Evolutionary conservation across 2,888 invertebrate genomes (phyloP).

Genomic region (Orchesella flavescens): DNA sequence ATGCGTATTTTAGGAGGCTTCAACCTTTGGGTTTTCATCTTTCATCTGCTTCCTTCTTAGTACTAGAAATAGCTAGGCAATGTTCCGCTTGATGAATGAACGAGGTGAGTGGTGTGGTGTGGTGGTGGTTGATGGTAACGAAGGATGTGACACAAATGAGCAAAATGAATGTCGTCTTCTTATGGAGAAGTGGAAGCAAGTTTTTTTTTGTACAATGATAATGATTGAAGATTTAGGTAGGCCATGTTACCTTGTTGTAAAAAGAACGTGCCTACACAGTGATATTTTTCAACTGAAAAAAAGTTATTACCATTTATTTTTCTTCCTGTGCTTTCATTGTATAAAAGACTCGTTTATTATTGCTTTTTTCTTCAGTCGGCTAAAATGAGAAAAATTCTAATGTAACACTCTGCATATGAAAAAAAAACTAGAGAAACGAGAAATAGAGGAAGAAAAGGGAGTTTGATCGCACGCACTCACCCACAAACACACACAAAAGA

Average conservation of each 20-base stretch:
- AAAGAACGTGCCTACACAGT: conserved; percentile 55
- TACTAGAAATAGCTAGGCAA: background rate
- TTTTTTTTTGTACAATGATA: conserved; percentile 15
- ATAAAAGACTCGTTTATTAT: conserved; percentile 61
- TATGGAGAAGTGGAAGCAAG: conserved; percentile 19
- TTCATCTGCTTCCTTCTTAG: background rate
- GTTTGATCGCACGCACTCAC: conserved; percentile 51
- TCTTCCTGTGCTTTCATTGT: conserved; percentile 55
- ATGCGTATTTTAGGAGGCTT: background rate
- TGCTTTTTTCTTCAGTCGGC: conserved; percentile 50
- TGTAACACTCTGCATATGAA: conserved; percentile 49
- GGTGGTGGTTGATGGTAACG: conserved; percentile 36
- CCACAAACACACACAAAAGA: conserved; percentile 27
- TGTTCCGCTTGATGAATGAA: conserved; percentile 55
- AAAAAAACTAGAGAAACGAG: conserved; percentile 13
- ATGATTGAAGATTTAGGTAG: background rate
- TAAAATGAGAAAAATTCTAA: conserved; percentile 62
- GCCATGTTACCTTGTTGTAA: conserved; percentile 17
- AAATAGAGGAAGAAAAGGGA: conserved; percentile 38
- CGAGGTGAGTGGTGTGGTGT: conserved; percentile 47
- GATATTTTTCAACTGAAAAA: conserved; percentile 55
- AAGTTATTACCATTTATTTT: conserved; percentile 59
- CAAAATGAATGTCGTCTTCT: conserved; percentile 43
- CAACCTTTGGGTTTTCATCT: background rate
- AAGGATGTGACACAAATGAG: conserved; percentile 51